Evolutionary conservation across 2,113 vertebrate genomes (phyloP), one percentile per base, ranked within the genome.

Genomic region (Callocephalon fimbriatum): DNA sequence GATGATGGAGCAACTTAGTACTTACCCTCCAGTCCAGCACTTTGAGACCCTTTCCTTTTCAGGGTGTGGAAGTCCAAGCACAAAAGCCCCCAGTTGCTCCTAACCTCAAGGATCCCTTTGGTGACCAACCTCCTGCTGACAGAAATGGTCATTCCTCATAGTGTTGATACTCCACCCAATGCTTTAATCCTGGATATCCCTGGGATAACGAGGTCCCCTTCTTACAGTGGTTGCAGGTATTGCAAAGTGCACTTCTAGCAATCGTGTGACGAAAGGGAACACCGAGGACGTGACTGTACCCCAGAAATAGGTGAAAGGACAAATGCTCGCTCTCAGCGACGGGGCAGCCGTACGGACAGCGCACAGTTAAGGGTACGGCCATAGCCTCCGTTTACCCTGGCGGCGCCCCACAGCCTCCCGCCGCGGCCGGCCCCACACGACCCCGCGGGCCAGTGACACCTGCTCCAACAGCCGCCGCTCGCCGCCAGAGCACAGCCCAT

Each of bases 191-290:
- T 38, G 38, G 38, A 38, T 38, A 38, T 38, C 38, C 38, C 22
- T 12, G 4, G 29, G 22, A 19, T 4, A 32, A 19, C 1, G 32
- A 45, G 15, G 11, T 25, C 44, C 15, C 16, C 12, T 15, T 7
- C 13, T 31, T 7, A 20, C n/a, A 29, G 31, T 0, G 5, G 26
- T 8, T 15, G 15, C 5, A 29, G 17, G 35, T 29, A 37, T 1
- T 2, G 66, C 12, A 50, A 21, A 53, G 31, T 1, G 8, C 47
- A 6, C n/a, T 23, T 31, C 15, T 3, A 62, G 40, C 31, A 7
- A 11, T 2, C 1, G 8, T 0, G 2, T 4, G 4, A 44, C 2
- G 6, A 23, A 12, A 0, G 47, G 16, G 3, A 68, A 58, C 51
- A 14, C 23, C 0, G 31, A 42, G 50, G 61, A n/a, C 48, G 2